These are phyloP conservation scores for Girardinichthys multiradiatus DNA, from an alignment of 2,113 vertebrate genomes.

Conservation along the genomic window DNA sequence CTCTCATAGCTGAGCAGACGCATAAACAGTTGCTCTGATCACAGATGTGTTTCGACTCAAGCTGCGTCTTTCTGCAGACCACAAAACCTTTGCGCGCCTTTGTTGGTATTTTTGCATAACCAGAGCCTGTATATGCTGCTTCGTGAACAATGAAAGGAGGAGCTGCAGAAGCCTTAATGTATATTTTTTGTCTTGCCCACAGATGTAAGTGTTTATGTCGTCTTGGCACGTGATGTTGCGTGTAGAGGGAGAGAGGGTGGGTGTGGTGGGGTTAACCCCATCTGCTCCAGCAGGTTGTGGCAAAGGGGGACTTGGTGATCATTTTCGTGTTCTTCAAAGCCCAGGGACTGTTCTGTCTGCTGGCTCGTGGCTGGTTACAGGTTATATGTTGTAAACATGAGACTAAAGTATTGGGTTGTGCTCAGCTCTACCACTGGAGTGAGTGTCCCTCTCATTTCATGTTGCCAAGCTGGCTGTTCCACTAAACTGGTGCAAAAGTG, in stretches of 20 bases:
- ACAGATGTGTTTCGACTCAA: conserved; percentile 58
- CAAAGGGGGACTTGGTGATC: conserved; percentile 39
- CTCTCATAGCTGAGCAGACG: conserved; percentile 38
- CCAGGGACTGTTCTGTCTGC: conserved; percentile 57
- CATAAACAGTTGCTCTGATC: conserved; percentile 46
- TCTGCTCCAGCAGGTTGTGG: conserved; percentile 53
- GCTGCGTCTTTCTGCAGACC: conserved; percentile 24
- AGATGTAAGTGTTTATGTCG: conserved; percentile 52
- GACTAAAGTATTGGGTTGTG: conserved; percentile 72
- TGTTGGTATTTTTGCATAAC: conserved; percentile 58
- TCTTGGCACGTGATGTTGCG: conserved; percentile 31
- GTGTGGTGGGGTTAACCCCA: conserved; percentile 45
- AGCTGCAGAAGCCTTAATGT: conserved; percentile 37
- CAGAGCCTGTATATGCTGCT: background rate
- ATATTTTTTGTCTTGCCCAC: conserved; percentile 44
- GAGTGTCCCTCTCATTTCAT: conserved; percentile 67
- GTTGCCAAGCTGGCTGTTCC: conserved; percentile 66
- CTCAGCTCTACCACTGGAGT: conserved; percentile 51
- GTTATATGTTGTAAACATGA: conserved; percentile 70
- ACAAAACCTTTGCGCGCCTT: conserved; percentile 41
- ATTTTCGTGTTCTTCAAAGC: conserved; percentile 69
- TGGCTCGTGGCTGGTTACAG: conserved; percentile 63
- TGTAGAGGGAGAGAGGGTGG: conserved; percentile 27
- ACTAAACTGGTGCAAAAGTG: conserved; percentile 33
- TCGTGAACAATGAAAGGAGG: conserved; percentile 21